phyloP scores from a whole-genome alignment of 2,888 invertebrate species.

The Bembecia ichneumoniformis region DNA sequence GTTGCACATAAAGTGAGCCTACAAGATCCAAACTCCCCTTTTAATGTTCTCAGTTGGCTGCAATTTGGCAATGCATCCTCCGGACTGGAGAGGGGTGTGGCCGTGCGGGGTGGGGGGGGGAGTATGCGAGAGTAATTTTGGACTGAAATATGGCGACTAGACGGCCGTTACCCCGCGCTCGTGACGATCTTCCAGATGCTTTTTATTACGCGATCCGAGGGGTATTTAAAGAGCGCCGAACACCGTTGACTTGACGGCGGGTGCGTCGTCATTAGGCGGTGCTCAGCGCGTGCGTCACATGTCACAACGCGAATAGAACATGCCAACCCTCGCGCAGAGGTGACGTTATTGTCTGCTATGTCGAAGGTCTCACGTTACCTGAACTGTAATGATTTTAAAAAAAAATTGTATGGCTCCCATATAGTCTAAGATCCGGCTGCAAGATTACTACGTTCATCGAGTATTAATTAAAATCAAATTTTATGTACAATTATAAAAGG shows the following conservation, averaged over 20 bases:
- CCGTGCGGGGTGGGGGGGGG: constrained; percentile 6
- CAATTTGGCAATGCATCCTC: constrained; percentile 37
- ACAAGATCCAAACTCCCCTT: background rate
- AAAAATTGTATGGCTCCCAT: too few species aligned
- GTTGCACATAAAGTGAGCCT: constrained; percentile 1
- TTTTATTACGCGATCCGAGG: constrained; percentile 31
- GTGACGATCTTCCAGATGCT: constrained; percentile 40
- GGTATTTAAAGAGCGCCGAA: constrained; percentile 37
- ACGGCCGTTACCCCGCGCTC: constrained; percentile 29
- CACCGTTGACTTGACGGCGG: constrained; percentile 18
- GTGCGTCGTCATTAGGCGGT: constrained; percentile 31
- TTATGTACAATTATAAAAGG: too few species aligned
- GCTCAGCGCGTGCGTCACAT: constrained; percentile 56
- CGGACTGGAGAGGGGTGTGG: constrained; percentile 11
- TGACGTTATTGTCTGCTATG: constrained; percentile 1
- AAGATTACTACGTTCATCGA: too few species aligned
- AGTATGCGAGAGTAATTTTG: constrained; percentile 22
- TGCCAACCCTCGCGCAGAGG: constrained; percentile 46
- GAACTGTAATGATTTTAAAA: too few species aligned
- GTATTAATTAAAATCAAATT: too few species aligned
- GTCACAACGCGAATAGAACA: constrained; percentile 57
- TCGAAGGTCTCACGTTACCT: background rate
- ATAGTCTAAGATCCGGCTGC: too few species aligned
- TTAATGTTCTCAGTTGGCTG: constrained; percentile 22
- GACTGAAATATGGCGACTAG: constrained; percentile 43